A percentile compares a stretch with the other conserved stretches of the same genome.
Evolutionary conservation across 1,140 invertebrate species (phyloP).

Genomic region (Euglossa dilemma): DNA sequence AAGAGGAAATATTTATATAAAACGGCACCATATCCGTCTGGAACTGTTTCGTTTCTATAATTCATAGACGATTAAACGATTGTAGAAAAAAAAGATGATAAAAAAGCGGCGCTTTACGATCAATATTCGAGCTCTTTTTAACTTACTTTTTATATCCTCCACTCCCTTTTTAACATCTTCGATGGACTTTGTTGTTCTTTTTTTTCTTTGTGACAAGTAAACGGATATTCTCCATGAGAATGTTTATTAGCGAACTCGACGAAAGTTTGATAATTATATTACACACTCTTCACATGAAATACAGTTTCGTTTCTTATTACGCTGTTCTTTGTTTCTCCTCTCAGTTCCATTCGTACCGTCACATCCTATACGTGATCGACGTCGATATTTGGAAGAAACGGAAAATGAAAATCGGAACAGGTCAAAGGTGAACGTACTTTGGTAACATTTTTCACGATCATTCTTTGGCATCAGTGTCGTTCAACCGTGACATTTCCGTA

Average conservation of each 20-base stretch:
- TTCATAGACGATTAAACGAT: neutral
- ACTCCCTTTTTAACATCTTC: neutral
- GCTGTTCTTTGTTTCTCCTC: neutral
- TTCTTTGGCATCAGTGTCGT: neutral
- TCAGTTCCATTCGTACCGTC: neutral
- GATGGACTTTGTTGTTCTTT: conserved; percentile 15
- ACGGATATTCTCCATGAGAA: conserved; percentile 33
- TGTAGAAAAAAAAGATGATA: neutral
- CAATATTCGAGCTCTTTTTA: neutral
- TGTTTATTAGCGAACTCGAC: conserved; percentile 37
- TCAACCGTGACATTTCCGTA: neutral
- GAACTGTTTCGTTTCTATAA: neutral
- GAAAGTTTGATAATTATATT: conserved; percentile 48
- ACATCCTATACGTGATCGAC: neutral
- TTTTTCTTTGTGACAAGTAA: conserved; percentile 34
- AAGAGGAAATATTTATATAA: conserved; percentile 17
- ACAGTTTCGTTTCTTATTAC: conserved; percentile 48
- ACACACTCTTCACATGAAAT: conserved; percentile 34
- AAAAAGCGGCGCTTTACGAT: conserved; percentile 6
- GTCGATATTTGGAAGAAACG: neutral
- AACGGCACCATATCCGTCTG: neutral
- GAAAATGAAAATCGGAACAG: conserved; percentile 7
- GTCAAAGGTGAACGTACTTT: neutral
- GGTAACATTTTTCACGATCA: neutral
- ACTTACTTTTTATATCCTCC: neutral